phyloP scores from a whole-genome alignment of 2,113 vertebrate species.

The Oncorhynchus keta region DNA sequence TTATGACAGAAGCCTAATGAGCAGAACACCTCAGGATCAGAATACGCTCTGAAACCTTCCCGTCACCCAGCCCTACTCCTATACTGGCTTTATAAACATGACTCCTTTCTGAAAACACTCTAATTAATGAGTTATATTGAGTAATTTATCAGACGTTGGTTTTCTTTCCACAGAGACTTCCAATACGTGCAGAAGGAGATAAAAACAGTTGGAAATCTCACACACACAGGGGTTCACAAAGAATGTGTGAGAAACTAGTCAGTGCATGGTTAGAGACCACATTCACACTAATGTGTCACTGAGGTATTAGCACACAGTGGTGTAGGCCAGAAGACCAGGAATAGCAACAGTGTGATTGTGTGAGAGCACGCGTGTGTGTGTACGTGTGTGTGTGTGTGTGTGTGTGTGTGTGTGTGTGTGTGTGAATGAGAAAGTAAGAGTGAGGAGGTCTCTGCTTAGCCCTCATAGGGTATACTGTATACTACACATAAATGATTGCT shows the following conservation, averaged over 20 bases:
- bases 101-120: no score
- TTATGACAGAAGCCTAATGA: conserved; percentile 24
- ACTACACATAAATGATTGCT: background rate
- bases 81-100: background rate
- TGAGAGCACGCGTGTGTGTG: background rate
- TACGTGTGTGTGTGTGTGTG: background rate
- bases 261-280: background rate
- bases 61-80: background rate
- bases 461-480: background rate
- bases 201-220: no score
- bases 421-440: no score
- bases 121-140: no score
- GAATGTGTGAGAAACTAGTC: background rate
- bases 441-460: background rate
- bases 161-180: no score
- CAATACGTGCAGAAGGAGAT: no score
- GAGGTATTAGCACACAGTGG: background rate
- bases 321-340: background rate
- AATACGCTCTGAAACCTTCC: conserved; percentile 1
- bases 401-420: background rate
- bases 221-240: background rate
- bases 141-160: no score
- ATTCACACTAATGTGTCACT: background rate
- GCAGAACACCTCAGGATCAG: conserved; percentile 17
- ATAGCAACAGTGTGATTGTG: background rate